Evolutionary conservation across 2,113 vertebrate species (phyloP).

Genomic region (Recurvirostra avosetta): DNA sequence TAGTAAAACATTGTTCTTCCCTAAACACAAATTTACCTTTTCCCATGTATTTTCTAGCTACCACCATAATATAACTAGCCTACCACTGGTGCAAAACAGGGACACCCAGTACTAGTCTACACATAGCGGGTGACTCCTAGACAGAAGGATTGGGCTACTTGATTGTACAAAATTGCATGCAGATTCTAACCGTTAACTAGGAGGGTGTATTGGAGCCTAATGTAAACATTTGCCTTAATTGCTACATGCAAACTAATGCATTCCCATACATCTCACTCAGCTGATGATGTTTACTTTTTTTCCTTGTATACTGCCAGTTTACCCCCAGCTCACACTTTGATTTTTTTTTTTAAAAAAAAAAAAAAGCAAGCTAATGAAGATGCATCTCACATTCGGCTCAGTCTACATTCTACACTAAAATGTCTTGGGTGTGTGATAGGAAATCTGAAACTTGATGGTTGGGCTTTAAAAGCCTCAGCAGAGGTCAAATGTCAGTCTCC

Average conservation of each 20-base stretch:
- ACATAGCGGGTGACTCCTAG: neutral
- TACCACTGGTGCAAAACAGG: neutral
- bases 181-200: neutral
- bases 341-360: neutral
- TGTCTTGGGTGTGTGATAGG: neutral
- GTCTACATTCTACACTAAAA: neutral
- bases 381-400: neutral
- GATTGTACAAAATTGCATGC: neutral
- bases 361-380: neutral
- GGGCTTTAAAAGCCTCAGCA: neutral
- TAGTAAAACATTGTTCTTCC: neutral
- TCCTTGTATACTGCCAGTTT: neutral
- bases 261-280: neutral
- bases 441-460: neutral
- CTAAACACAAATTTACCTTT: neutral
- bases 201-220: neutral
- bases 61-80: neutral
- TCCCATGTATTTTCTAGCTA: neutral
- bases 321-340: neutral
- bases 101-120: constrained; percentile 19
- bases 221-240: neutral
- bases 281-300: neutral
- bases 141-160: neutral
- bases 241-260: neutral
- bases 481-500: neutral